Evolutionary conservation across 1,140 invertebrate species (phyloP), one percentile per base, ranked within the genome.

Genomic region (Drosophila tropicalis): DNA sequence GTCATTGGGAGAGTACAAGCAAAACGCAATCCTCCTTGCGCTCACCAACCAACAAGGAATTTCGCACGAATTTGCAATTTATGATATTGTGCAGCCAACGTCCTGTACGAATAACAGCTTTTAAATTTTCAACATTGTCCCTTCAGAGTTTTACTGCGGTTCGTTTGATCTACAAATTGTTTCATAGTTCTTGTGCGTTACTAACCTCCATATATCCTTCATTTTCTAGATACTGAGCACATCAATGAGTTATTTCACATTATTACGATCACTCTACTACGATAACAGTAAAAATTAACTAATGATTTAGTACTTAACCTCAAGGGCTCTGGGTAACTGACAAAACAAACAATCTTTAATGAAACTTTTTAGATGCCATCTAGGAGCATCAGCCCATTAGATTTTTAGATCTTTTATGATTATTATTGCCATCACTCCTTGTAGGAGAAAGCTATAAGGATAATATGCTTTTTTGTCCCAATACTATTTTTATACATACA

Each of bases 101-200:
- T 29, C 91, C 90, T 5, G 75, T 92, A 1, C 76, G 70, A 32
- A 92, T 92, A 57, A 92, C 91, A 22, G 81, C 91, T 5, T 82
- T 90, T 41, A 92, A 92, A 39, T 92, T 92, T 67, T 92, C 91
- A 39, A 84, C 85, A 1, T 41, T 92, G 13, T 92, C 91, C 0
- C 66, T 92, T 15, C 84, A 91, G 66, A 91, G 87, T 13, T 92
- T 92, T 70, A 84, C 86, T 4, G 74, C 84, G 51, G 90, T 92
- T 75, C 7, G 75, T 81, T 39, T 22, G 0, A 3, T 3, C n/a
- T 6, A 9, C n/a, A 6, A 36, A 12, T 10, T 25, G 32, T 9
- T 19, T 22, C 40, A 0, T 10, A 9, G 0, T 5, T 29, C 1
- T 29, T 5, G 29, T 29, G 6, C 29, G 5, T 5, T 29, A 65